phyloP scores from a whole-genome alignment of 2,888 invertebrate genomes.

The Sphecodes monilicornis region DNA sequence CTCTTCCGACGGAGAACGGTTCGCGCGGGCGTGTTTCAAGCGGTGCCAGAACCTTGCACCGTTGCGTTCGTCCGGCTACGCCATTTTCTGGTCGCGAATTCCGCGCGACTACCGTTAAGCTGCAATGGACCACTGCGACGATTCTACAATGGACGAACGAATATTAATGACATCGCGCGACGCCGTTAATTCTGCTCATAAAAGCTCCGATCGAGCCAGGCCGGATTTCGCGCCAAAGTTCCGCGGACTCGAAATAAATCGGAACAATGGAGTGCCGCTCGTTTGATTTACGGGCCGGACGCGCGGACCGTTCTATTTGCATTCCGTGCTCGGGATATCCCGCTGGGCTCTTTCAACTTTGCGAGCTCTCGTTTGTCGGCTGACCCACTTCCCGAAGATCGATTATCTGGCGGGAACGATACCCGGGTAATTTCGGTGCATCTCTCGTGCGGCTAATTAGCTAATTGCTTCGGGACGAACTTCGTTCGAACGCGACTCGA shows the following conservation, averaged over 20 bases:
- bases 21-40: neutral
- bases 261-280: neutral
- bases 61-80: neutral
- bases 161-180: constrained; percentile 4
- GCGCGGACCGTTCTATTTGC: neutral
- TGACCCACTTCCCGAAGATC: constrained; percentile 41
- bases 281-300: constrained; percentile 4
- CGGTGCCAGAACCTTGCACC: neutral
- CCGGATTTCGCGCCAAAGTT: neutral
- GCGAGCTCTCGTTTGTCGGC: neutral
- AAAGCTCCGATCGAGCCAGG: neutral
- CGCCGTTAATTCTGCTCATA: neutral
- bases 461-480: neutral
- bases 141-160: neutral
- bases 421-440: neutral
- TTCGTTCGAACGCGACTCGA: neutral
- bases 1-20: neutral
- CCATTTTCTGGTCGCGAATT: neutral
- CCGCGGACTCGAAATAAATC: constrained; percentile 1
- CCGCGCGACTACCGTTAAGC: neutral
- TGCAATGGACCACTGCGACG: neutral
- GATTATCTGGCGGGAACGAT: neutral
- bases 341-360: constrained; percentile 27
- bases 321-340: neutral
- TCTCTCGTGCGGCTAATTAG: neutral